phyloP scores from a whole-genome alignment of 2,888 invertebrate species.

The Aleiodes testaceus region DNA sequence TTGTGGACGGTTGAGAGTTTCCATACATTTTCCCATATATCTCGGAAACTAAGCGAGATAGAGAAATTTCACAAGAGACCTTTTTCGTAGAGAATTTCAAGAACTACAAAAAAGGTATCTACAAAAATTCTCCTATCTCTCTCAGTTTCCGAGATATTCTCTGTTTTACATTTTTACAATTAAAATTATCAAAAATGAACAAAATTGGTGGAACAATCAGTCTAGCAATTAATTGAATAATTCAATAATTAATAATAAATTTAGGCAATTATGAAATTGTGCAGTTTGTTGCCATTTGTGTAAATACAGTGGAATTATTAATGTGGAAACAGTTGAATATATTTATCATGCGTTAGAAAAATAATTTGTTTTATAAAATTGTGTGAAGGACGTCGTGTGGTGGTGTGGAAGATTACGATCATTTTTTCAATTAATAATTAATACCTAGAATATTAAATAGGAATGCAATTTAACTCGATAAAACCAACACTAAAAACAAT shows the following conservation, averaged over 20 bases:
- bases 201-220: not conserved
- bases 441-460: slow-evolving; percentile 22
- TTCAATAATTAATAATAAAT: not conserved
- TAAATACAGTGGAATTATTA: not conserved
- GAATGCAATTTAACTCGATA: slow-evolving; percentile 25
- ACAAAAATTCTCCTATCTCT: too few relatives aligned
- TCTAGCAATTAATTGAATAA: not conserved
- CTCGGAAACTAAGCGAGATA: too few relatives aligned
- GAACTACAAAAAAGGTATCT: too few relatives aligned
- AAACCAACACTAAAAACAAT: slow-evolving; percentile 41
- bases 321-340: slow-evolving; percentile 3
- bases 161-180: not conserved
- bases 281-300: not conserved
- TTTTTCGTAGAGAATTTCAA: too few relatives aligned
- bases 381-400: slow-evolving; percentile 62
- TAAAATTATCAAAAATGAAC: slow-evolving; percentile 6
- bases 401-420: slow-evolving; percentile 54
- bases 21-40: not conserved
- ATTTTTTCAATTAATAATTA: slow-evolving; percentile 21
- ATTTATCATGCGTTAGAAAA: slow-evolving; percentile 69
- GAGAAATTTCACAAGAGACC: too few relatives aligned
- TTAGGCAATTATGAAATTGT: slow-evolving; percentile 4
- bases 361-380: slow-evolving; percentile 60
- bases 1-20: slow-evolving; percentile 9
- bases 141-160: too few relatives aligned